These are phyloP conservation scores for Plestiodon gilberti DNA, from an alignment of 2,113 vertebrate genomes.

Conservation along the genomic window DNA sequence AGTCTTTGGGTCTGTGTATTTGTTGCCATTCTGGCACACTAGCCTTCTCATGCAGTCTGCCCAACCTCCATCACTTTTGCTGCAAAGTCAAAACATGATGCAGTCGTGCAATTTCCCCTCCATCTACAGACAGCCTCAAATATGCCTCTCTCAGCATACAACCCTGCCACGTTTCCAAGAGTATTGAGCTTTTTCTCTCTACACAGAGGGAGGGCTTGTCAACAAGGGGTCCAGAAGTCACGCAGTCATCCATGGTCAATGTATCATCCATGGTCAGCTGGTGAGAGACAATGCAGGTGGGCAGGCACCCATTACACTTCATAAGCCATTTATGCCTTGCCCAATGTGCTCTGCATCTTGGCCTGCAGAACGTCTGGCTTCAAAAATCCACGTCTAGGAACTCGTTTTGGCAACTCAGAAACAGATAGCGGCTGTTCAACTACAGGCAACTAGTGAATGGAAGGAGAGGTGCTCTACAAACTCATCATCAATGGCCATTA, in stretches of 20 bases:
- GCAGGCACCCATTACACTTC: not conserved
- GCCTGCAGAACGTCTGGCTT: not conserved
- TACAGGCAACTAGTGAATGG: not conserved
- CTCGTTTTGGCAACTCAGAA: not conserved
- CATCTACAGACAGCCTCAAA: not conserved
- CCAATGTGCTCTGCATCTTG: not conserved
- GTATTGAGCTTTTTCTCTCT: not conserved
- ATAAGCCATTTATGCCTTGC: not conserved
- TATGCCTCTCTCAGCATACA: not conserved
- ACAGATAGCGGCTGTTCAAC: not conserved
- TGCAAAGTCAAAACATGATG: slow-evolving; percentile 32
- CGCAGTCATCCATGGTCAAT: slow-evolving; percentile 8
- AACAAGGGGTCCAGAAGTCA: not conserved
- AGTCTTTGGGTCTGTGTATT: slow-evolving; percentile 33
- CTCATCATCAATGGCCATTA: too few species aligned
- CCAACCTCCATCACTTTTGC: slow-evolving; percentile 4
- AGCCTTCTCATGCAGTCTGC: slow-evolving; percentile 5
- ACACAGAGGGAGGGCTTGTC: not conserved
- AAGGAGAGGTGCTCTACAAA: not conserved
- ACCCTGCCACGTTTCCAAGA: not conserved
- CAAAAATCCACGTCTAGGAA: not conserved
- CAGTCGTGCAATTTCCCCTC: too few species aligned
- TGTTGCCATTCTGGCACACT: slow-evolving; percentile 33
- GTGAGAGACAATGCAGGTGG: not conserved
- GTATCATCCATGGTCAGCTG: not conserved